A percentile compares a stretch with the other conserved stretches of the same genome.
These are phyloP conservation scores for Drosophila kanapiae DNA, from an alignment of 1,140 invertebrate species.

Conservation along the genomic window DNA sequence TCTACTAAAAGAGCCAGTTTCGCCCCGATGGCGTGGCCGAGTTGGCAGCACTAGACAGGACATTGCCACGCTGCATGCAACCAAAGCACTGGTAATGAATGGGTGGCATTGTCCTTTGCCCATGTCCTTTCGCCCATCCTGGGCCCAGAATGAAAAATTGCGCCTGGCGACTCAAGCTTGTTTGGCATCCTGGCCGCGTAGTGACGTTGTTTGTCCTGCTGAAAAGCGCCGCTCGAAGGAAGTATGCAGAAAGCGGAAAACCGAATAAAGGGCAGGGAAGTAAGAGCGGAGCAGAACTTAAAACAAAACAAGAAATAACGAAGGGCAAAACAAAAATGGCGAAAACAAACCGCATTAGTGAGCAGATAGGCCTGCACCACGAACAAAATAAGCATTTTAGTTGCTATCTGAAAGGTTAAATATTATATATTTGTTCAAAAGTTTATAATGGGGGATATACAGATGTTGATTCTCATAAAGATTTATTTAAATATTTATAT, in stretches of 20 bases:
- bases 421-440: too few species aligned
- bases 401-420: not conserved
- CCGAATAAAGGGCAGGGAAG: constrained; percentile 10
- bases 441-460: too few species aligned
- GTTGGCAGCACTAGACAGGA: constrained; percentile 23
- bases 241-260: constrained; percentile 26
- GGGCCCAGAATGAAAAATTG: constrained; percentile 74
- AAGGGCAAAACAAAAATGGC: constrained; percentile 70
- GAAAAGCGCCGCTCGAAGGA: constrained; percentile 31
- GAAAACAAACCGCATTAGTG: constrained; percentile 81
- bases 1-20: not conserved
- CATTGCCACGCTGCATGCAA: constrained; percentile 46
- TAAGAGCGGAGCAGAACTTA: constrained; percentile 45
- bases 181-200: constrained; percentile 78
- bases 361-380: constrained; percentile 37
- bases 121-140: constrained; percentile 30
- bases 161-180: constrained; percentile 70
- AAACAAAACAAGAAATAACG: constrained; percentile 80
- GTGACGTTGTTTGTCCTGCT: constrained; percentile 75
- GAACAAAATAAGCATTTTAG: not conserved
- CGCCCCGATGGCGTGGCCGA: too few species aligned
- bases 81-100: constrained; percentile 77
- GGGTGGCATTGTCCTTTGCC: constrained; percentile 47
- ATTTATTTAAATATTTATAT: too few species aligned
- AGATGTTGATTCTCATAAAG: too few species aligned